Conservation (phyloP, 2,113 vertebrate genomes). For the Morone chrysops region DNA sequence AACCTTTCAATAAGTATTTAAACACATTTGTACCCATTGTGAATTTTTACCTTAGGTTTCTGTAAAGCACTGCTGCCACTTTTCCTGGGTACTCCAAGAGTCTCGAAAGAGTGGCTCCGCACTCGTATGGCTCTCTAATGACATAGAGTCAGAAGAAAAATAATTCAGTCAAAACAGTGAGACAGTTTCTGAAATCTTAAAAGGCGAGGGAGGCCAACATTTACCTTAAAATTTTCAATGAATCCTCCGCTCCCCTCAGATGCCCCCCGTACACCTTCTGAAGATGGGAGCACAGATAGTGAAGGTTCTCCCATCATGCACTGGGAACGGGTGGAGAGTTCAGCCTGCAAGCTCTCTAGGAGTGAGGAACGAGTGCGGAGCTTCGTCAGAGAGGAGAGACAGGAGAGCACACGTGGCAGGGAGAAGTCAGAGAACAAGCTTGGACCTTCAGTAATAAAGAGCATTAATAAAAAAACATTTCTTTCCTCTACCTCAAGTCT, state of each 20-base stretch:
- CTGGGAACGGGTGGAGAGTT: constrained; percentile 87
- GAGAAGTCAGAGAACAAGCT: not conserved
- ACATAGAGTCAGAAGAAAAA: constrained; percentile 6
- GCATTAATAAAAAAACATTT: not conserved
- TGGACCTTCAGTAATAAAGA: not conserved
- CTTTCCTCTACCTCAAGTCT: constrained; percentile 86
- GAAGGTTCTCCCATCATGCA: constrained; percentile 88
- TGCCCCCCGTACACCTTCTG: constrained; percentile 73
- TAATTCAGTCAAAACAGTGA: not conserved
- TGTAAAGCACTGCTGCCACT: constrained; percentile 58
- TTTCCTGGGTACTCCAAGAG: constrained; percentile 84
- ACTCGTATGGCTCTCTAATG: constrained; percentile 90
- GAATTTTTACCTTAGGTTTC: constrained; percentile 75
- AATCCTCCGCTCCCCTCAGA: constrained; percentile 90
- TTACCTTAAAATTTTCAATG: constrained; percentile 95
- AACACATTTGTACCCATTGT: not conserved
- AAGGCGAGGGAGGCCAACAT: not conserved
- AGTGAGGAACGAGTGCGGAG: constrained; percentile 91
- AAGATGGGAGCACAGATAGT: constrained; percentile 46
- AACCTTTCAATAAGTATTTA: not conserved
- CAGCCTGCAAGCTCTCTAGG: constrained; percentile 88
- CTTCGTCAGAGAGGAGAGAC: constrained; percentile 65
- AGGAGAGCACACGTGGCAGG: not conserved
- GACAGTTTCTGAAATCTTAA: not conserved
- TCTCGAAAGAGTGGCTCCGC: constrained; percentile 91